Percentiles rank a stretch among this genome's conserved stretches.
These are phyloP conservation scores for Ctenopoma kingsleyae DNA, from an alignment of 2,797 vertebrate genomes.

Conservation along the genomic window DNA sequence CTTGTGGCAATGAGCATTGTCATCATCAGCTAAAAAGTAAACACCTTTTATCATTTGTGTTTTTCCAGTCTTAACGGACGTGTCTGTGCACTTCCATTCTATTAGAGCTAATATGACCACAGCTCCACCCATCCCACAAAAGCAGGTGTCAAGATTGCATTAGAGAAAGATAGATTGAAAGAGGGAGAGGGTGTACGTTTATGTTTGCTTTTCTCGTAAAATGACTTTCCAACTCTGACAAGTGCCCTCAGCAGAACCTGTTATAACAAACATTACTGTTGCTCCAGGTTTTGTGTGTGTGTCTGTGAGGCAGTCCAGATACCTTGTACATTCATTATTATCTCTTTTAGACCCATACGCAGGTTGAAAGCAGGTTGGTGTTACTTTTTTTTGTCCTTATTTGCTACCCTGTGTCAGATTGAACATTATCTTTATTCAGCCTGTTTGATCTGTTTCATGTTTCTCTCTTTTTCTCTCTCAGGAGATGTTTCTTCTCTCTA, in stretches of 20 bases:
- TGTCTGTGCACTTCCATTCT: neutral
- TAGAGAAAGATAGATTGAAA: neutral
- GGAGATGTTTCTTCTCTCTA: neutral
- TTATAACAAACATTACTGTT: neutral
- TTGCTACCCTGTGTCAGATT: neutral
- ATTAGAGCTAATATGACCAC: conserved; percentile 10
- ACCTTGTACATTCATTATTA: neutral
- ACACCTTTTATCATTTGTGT: too few species aligned
- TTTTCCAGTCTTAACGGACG: neutral
- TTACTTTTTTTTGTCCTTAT: neutral
- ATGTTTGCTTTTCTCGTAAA: neutral
- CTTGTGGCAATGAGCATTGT: too few species aligned
- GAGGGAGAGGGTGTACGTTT: neutral
- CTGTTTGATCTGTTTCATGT: neutral
- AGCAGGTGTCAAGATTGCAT: conserved; percentile 10
- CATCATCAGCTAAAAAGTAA: too few species aligned
- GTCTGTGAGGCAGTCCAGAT: neutral
- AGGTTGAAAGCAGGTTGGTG: neutral
- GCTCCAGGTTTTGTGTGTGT: neutral
- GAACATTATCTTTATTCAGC: neutral
- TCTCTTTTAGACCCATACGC: neutral
- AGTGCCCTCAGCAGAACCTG: neutral
- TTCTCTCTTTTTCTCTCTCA: neutral
- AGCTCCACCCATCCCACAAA: neutral
- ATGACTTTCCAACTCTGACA: neutral